Evolutionary conservation across 2,888 invertebrate species (phyloP).

Genomic region (Orchestes rusci): DNA sequence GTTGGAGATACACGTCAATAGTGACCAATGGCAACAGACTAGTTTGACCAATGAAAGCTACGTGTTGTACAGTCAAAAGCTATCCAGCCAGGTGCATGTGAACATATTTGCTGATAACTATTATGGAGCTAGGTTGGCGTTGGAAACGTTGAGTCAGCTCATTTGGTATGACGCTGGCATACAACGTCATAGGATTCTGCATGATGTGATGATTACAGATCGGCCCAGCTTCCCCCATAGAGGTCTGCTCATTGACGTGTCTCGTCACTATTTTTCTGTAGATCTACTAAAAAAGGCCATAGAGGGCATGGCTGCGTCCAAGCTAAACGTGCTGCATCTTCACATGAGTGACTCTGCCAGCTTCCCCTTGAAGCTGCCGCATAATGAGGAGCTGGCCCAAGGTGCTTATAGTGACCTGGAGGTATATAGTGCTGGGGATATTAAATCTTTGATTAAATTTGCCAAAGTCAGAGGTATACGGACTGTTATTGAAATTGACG

Average conservation of each 20-base stretch:
- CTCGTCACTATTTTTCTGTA: constrained; percentile 76
- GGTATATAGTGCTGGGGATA: constrained; percentile 59
- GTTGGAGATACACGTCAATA: constrained; percentile 41
- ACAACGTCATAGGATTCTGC: constrained; percentile 53
- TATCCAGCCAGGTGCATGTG: constrained; percentile 48
- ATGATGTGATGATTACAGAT: constrained; percentile 61
- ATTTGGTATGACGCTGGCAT: constrained; percentile 64
- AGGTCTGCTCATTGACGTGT: constrained; percentile 82
- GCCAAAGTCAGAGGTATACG: constrained; percentile 73
- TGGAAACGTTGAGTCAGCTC: constrained; percentile 67
- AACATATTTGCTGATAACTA: constrained; percentile 56
- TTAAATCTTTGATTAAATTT: constrained; percentile 62
- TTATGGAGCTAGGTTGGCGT: constrained; percentile 67
- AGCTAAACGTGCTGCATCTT: constrained; percentile 88
- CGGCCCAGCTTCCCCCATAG: constrained; percentile 71
- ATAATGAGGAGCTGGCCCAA: constrained; percentile 66
- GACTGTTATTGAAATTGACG: constrained; percentile 80
- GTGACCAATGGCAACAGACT: constrained; percentile 43
- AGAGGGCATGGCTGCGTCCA: constrained; percentile 79
- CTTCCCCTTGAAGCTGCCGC: constrained; percentile 72
- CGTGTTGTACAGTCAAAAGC: constrained; percentile 25
- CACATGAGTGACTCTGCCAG: constrained; percentile 82
- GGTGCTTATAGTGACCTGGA: constrained; percentile 74
- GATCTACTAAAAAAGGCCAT: constrained; percentile 61
- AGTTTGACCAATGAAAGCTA: constrained; percentile 68